Percentiles rank a stretch among this genome's conserved stretches.
These are phyloP conservation scores for Yoshiicerus persimilis DNA, from an alignment of 1,140 invertebrate species.

Conservation along the genomic window DNA sequence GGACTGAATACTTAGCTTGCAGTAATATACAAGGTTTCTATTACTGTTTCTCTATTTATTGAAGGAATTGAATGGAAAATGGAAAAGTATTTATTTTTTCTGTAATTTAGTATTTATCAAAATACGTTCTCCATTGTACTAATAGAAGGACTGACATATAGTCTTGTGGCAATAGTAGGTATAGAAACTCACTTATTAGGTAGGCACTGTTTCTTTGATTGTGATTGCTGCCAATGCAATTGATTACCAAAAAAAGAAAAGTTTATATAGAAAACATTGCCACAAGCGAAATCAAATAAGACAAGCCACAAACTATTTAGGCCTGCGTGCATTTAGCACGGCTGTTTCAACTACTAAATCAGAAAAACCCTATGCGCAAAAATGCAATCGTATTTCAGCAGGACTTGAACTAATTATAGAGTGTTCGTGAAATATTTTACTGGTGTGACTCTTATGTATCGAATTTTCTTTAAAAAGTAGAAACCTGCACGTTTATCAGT, in stretches of 20 bases:
- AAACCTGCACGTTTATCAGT: not conserved
- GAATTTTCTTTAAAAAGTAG: not conserved
- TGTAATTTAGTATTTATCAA: not conserved
- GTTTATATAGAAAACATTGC: constrained; percentile 16
- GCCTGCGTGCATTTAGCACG: not conserved
- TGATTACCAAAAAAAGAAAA: constrained; percentile 3
- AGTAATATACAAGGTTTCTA: too few relatives aligned
- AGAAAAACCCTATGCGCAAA: not conserved
- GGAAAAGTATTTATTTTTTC: not conserved
- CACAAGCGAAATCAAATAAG: not conserved
- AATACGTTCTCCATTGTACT: not conserved
- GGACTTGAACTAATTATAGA: not conserved
- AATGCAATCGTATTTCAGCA: not conserved
- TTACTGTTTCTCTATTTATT: too few relatives aligned
- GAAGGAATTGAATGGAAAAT: too few relatives aligned
- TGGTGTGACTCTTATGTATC: too few relatives aligned
- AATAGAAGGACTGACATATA: too few relatives aligned
- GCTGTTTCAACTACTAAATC: not conserved
- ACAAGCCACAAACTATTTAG: not conserved
- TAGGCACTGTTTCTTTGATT: not conserved
- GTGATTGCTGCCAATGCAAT: not conserved
- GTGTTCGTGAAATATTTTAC: not conserved
- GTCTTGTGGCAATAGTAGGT: not conserved
- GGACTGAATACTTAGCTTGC: too few relatives aligned
- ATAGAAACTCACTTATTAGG: not conserved